phyloP scores from a whole-genome alignment of 2,888 invertebrate species.

The Myopa tessellatipennis region DNA sequence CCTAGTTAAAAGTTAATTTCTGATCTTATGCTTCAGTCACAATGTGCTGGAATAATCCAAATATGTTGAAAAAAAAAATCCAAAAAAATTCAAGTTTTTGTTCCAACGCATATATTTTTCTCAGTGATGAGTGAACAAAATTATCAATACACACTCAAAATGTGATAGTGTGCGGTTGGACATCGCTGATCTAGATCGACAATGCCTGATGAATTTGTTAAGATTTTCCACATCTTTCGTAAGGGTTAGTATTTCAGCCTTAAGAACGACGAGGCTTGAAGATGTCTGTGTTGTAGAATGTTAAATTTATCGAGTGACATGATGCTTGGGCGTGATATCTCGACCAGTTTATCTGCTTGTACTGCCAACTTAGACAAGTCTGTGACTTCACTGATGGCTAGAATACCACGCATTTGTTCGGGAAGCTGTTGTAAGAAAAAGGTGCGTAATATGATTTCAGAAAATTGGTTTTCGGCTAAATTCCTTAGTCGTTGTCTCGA shows the following conservation, averaged over 20 bases:
- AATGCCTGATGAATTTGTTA: not conserved
- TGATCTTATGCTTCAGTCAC: too few relatives aligned
- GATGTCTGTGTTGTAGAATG: not conserved
- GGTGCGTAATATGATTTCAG: not conserved
- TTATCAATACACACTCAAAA: too few relatives aligned
- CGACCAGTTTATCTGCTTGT: not conserved
- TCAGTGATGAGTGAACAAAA: too few relatives aligned
- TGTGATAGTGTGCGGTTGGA: too few relatives aligned
- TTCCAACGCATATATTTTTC: too few relatives aligned
- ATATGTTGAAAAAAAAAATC: too few relatives aligned
- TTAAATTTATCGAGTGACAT: not conserved
- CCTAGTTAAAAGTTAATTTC: too few relatives aligned
- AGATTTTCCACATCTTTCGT: not conserved
- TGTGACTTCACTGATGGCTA: conserved; percentile 4
- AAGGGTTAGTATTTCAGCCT: not conserved
- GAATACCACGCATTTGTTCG: conserved; percentile 1
- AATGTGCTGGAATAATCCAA: too few relatives aligned
- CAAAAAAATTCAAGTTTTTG: too few relatives aligned
- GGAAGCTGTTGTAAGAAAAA: conserved; percentile 7
- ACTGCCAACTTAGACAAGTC: not conserved
- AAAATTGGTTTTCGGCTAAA: conserved; percentile 5
- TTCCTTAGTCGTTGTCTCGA: not conserved
- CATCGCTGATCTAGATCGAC: too few relatives aligned
- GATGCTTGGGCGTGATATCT: not conserved
- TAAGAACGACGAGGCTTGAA: not conserved